Evolutionary conservation across 2,113 vertebrate genomes (phyloP).

Genomic region (Zosterops borbonicus): DNA sequence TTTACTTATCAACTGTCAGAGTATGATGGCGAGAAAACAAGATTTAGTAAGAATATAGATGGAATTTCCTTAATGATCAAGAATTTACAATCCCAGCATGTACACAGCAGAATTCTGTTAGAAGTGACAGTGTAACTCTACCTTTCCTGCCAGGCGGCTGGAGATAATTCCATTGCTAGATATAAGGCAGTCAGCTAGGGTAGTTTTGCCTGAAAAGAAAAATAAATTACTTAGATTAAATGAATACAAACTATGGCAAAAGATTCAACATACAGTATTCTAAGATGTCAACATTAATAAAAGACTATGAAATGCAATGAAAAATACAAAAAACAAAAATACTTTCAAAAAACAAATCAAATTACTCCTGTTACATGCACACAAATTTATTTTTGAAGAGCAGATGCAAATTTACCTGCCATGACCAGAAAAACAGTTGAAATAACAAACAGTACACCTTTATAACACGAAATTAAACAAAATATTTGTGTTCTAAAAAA

Average conservation of each 20-base stretch:
- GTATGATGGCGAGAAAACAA: accelerated
- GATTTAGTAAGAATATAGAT: not conserved
- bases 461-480: not conserved
- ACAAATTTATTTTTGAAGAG: not conserved
- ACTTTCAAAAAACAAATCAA: accelerated
- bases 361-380: not conserved
- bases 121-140: constrained; percentile 40
- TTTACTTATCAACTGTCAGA: not conserved
- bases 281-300: not conserved
- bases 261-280: accelerated
- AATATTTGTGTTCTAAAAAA: accelerated
- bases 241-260: not conserved
- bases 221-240: not conserved
- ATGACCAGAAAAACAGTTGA: not conserved
- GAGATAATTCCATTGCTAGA: constrained; percentile 98
- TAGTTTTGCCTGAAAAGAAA: constrained; percentile 89
- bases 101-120: not conserved
- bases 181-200: constrained; percentile 92
- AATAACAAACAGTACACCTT: not conserved
- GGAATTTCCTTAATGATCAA: not conserved
- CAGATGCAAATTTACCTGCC: not conserved
- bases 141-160: constrained; percentile 92
- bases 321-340: not conserved
- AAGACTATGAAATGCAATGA: accelerated
- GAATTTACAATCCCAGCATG: not conserved